Evolutionary conservation across 2,888 invertebrate species (phyloP).

Genomic region (Glyphotaelius pellucidus): DNA sequence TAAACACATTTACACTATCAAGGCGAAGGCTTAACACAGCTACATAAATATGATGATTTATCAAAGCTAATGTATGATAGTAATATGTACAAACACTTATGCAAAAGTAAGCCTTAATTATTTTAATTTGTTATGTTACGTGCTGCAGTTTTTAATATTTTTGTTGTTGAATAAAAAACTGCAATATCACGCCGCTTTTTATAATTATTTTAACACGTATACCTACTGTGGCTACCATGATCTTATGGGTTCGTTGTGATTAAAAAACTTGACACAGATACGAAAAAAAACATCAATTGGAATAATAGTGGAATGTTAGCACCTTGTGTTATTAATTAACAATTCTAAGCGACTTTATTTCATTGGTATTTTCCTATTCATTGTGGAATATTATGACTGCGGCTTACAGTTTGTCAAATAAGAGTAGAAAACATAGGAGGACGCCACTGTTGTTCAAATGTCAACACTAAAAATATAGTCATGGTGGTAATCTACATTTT

Average conservation of each 20-base stretch:
- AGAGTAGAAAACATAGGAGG: too few relatives aligned
- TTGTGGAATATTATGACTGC: not conserved
- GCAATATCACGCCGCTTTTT: not conserved
- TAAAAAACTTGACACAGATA: not conserved
- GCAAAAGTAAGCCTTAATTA: not conserved
- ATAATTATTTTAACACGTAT: not conserved
- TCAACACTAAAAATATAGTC: too few relatives aligned
- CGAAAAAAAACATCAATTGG: not conserved
- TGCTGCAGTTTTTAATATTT: not conserved
- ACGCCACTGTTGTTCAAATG: too few relatives aligned
- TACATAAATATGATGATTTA: not conserved
- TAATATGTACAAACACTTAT: not conserved
- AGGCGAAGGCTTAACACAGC: not conserved
- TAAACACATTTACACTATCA: not conserved
- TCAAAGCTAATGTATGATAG: not conserved
- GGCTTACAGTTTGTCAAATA: too few relatives aligned
- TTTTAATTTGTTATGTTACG: not conserved
- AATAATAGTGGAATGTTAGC: not conserved
- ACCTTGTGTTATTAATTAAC: not conserved
- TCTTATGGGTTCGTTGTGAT: not conserved
- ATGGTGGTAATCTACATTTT: too few relatives aligned
- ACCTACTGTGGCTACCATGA: not conserved
- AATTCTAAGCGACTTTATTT: not conserved
- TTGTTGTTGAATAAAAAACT: not conserved
- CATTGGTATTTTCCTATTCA: not conserved